Percentiles rank a stretch among this genome's conserved stretches.
phyloP scores from a whole-genome alignment of 2,113 vertebrate species.

The Micromys minutus region DNA sequence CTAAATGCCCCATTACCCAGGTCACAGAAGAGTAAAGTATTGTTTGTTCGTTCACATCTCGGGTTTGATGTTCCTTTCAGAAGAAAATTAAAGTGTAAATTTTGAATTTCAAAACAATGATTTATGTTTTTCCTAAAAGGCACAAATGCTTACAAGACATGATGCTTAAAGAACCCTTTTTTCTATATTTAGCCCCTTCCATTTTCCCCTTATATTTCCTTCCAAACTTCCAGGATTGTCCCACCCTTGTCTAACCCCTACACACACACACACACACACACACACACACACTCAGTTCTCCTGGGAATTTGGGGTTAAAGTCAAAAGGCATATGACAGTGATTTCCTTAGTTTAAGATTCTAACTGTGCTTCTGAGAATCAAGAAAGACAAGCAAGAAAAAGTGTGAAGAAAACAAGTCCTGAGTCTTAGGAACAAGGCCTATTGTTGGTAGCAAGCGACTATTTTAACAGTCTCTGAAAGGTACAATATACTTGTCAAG shows the following conservation, averaged over 20 bases:
- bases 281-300: not conserved
- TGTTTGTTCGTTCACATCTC: slow-evolving; percentile 57
- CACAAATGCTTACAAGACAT: slow-evolving; percentile 23
- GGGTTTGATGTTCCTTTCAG: not conserved
- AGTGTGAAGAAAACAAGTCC: not conserved
- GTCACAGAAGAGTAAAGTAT: slow-evolving; percentile 67
- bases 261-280: too few relatives aligned
- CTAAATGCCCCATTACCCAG: slow-evolving; percentile 58
- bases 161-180: not conserved
- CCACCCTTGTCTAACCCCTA: too few relatives aligned
- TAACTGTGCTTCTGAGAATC: slow-evolving; percentile 30
- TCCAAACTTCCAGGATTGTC: not conserved
- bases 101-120: slow-evolving; percentile 28
- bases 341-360: slow-evolving; percentile 28
- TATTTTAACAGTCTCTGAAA: slow-evolving; percentile 41
- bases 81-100: slow-evolving; percentile 40
- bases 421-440: not conserved
- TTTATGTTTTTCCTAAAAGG: not conserved
- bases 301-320: slow-evolving; percentile 35
- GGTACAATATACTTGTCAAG: slow-evolving; percentile 55
- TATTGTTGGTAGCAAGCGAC: slow-evolving; percentile 37
- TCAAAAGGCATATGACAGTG: not conserved
- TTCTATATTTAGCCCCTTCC: not conserved
- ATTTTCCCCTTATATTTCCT: not conserved
- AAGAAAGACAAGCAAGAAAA: slow-evolving; percentile 33